Conservation (phyloP, 2,797 vertebrate species). For the Gobio occitaniae region DNA sequence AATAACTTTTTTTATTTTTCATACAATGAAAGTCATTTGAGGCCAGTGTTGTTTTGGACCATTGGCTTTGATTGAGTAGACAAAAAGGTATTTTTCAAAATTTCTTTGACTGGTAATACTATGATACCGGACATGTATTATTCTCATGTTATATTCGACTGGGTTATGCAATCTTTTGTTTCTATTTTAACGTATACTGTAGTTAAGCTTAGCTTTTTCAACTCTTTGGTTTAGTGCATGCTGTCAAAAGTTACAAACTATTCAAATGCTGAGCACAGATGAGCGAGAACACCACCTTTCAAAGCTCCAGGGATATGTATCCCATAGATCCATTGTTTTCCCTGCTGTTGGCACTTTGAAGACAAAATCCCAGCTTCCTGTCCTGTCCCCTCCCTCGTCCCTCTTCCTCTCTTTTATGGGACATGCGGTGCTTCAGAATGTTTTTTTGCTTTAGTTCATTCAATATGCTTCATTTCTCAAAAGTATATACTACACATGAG, state of each 20-base stretch:
- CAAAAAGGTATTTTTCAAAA: not conserved
- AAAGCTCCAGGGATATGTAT: not conserved
- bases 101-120: not conserved
- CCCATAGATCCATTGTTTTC: slow-evolving; percentile 11
- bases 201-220: not conserved
- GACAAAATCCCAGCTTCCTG: slow-evolving; percentile 52
- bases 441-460: not conserved
- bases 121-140: not conserved
- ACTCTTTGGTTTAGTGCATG: not conserved
- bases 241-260: not conserved
- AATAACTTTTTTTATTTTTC: not conserved
- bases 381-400: not conserved
- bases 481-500: not conserved
- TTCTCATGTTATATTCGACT: not conserved
- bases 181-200: not conserved
- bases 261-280: not conserved
- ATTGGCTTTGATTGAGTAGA: not conserved
- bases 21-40: not conserved
- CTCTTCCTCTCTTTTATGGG: slow-evolving; percentile 37
- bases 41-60: not conserved
- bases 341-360: slow-evolving; percentile 53
- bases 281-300: not conserved
- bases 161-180: slow-evolving; percentile 1
- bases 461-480: not conserved
- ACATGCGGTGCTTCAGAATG: not conserved